Evolutionary conservation across 1,140 invertebrate species (phyloP).

Genomic region (Penaeus japonicus): DNA sequence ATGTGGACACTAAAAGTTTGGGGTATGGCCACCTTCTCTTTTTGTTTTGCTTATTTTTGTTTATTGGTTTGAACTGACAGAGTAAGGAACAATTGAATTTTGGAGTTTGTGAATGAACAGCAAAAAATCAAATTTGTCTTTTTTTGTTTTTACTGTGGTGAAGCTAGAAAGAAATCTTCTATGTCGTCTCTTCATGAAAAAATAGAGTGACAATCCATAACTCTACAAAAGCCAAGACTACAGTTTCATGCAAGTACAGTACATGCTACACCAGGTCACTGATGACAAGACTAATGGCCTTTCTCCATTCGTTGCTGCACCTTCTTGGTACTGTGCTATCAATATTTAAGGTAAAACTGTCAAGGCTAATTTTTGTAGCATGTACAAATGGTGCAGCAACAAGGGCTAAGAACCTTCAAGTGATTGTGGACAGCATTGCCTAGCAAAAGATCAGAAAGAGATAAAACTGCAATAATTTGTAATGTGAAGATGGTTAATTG

Average conservation of each 20-base stretch:
- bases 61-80: too few relatives aligned
- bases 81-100: too few relatives aligned
- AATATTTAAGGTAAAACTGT: too few relatives aligned
- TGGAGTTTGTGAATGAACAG: too few relatives aligned
- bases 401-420: too few relatives aligned
- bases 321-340: background rate
- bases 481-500: background rate
- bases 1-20: conserved; percentile 30
- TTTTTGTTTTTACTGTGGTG: too few relatives aligned
- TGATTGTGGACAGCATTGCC: conserved; percentile 23
- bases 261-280: conserved; percentile 18
- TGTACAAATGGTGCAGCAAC: too few relatives aligned
- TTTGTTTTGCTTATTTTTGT: background rate
- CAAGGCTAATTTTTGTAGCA: too few relatives aligned
- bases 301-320: conserved; percentile 11
- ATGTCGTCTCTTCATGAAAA: too few relatives aligned
- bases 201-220: too few relatives aligned
- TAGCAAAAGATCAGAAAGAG: background rate
- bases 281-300: conserved; percentile 6
- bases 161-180: too few relatives aligned
- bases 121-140: too few relatives aligned
- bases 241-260: background rate
- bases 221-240: background rate
- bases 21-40: conserved; percentile 42
- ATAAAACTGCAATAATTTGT: background rate